A percentile compares a stretch with the other conserved stretches of the same genome.
Conservation (phyloP, 1,140 invertebrate species). For the Samia ricini region DNA sequence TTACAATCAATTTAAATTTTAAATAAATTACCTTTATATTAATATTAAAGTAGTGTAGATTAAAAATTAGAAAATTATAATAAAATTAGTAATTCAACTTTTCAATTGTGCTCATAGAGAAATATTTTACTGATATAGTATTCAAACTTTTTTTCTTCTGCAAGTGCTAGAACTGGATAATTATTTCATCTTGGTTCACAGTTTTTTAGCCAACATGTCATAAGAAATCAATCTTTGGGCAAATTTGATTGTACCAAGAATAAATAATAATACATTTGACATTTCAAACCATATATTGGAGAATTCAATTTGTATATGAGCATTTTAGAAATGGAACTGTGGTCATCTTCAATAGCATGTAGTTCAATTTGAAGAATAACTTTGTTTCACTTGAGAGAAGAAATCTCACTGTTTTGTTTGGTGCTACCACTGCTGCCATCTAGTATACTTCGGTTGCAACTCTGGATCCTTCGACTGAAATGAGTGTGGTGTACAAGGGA, state of each 20-base stretch:
- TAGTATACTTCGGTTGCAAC: not conserved
- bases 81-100: not conserved
- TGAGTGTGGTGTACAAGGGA: not conserved
- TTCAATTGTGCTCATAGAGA: not conserved
- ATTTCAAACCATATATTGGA: not conserved
- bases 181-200: not conserved
- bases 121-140: not conserved
- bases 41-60: not conserved
- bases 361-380: not conserved
- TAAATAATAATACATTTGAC: not conserved
- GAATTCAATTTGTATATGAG: not conserved
- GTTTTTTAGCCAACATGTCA: not conserved
- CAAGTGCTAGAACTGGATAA: not conserved
- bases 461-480: not conserved
- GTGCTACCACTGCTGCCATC: not conserved
- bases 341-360: not conserved
- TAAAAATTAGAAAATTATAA: not conserved
- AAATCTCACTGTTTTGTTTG: not conserved
- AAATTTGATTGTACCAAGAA: not conserved
- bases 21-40: not conserved
- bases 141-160: not conserved
- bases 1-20: slow-evolving; percentile 5
- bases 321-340: not conserved
- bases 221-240: not conserved
- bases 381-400: not conserved